Base-by-base conservation (phyloP, 2,888 invertebrate genomes). In the Erynnis tages region DNA sequence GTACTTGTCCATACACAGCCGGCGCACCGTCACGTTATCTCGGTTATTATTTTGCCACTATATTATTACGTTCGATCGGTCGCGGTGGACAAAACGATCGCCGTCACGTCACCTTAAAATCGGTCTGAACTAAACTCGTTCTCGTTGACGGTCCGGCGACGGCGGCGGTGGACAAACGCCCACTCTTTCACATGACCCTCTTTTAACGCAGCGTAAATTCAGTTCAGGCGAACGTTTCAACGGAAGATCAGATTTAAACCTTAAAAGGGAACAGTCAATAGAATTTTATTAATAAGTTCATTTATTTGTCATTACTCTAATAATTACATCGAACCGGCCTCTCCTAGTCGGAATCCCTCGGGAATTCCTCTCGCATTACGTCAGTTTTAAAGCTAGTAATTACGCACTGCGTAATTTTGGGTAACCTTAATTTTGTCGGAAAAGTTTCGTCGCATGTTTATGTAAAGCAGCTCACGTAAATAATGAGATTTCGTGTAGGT, bases 251-350 rank as follows among this genome's bases (percentile, higher is more conserved):
- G 8, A 32, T 21, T 19, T 46, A 40, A 34, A 50, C 29, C 29
- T 50, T 35, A 43, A 19, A 50, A 32, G 62, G 79, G 79, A 85
- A 85, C 82, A 85, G 81, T 81, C 82, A 63, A 82, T 81, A 83
- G 76, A 81, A 67, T 79, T 74, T 76, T 69, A 67, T 63, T 50
- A 67, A 69, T 71, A 65, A 67, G 62, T 68, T 67, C 58, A 56
- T 58, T 82, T 81, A 83, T 82, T 84, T 82, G 80, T 83, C 80
- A 56, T 76, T 79, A 82, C 73, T 75, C 76, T 83, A 80, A 63
- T 71, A 72, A 74, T 73, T 76, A 76, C 62, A 66, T 61, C 53
- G 56, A 63, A 62, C 57, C 60, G 65, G 62, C 64, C 67, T 72
- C 69, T 63, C 65, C 54, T 63, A 59, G 59, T 65, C 58, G 63